phyloP scores from a whole-genome alignment of 2,888 invertebrate species.

The Ornithoptera alexandrae region DNA sequence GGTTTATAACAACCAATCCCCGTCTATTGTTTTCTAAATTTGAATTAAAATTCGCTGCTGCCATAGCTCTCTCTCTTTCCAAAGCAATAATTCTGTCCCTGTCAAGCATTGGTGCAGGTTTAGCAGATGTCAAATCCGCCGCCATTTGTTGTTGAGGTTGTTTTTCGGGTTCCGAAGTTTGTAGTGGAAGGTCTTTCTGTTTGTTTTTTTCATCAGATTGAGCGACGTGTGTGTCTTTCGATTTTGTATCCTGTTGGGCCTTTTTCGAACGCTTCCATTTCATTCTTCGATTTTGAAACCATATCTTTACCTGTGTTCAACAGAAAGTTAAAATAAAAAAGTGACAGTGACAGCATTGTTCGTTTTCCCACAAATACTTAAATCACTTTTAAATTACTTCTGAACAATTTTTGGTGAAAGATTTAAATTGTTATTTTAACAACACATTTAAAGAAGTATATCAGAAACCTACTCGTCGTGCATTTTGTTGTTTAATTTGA shows the following conservation, averaged over 20 bases:
- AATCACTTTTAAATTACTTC: too few relatives aligned
- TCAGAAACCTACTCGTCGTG: too few relatives aligned
- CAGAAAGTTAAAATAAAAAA: conserved; percentile 24
- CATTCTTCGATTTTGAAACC: conserved; percentile 99
- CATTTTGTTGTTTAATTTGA: too few relatives aligned
- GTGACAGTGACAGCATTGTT: neutral
- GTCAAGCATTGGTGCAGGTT: conserved; percentile 67
- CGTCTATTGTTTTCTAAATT: conserved; percentile 75
- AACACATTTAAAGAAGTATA: too few relatives aligned
- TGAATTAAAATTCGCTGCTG: conserved; percentile 75
- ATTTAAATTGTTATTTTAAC: too few relatives aligned
- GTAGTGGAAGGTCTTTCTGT: conserved; percentile 50
- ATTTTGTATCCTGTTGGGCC: conserved; percentile 92
- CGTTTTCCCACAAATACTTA: too few relatives aligned
- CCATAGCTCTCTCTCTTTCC: conserved; percentile 72
- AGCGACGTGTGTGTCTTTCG: conserved; percentile 60
- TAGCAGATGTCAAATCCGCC: conserved; percentile 73
- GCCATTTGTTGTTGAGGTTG: conserved; percentile 52
- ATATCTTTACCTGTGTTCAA: conserved; percentile 92
- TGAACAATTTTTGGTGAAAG: too few relatives aligned
- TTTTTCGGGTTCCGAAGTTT: conserved; percentile 54
- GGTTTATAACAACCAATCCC: conserved; percentile 67
- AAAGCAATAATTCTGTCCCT: conserved; percentile 74
- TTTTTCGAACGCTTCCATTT: conserved; percentile 99
- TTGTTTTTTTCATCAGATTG: conserved; percentile 63